Evolutionary conservation across 2,888 invertebrate genomes (phyloP), one percentile per base, ranked within the genome.

Genomic region (Diaprepes abbreviatus): DNA sequence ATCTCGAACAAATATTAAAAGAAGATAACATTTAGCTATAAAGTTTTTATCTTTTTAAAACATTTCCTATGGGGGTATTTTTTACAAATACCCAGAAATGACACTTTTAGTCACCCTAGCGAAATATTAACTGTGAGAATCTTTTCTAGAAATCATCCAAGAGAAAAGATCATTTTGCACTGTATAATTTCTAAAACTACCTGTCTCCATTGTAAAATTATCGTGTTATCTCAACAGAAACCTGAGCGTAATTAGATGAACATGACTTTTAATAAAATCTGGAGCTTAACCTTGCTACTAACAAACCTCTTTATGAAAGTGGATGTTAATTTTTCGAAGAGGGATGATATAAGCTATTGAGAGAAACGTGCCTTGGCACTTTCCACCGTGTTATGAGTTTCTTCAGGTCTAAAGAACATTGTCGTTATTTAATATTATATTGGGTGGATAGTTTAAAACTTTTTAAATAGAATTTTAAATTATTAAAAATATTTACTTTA

Each of bases 181-280:
- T 50, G 9, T 31, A 21, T 28, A 6, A 21, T 28, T 28, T 14
- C 9, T 14, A 50, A 50, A 28, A 50, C 28, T 50, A 50, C 48
- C 48, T 50, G 48, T 50, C 28, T 28, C 28, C 7, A 28, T 48
- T 48, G 48, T 48, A 48, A 28, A 5, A 48, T n/a, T 4, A 19
- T 24, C 5, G 28, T 28, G 16, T 14, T 28, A 43, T 50, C 28
- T 50, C 28, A 14, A 28, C 28, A 50, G 16, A 50, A 24, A 50
- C 28, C 48, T 28, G 9, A 50, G 28, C 14, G 0, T 28, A 28
- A 50, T 50, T 50, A 21, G 14, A 6, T 50, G 48, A 28, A 28
- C 48, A 50, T 50, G 48, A 28, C 48, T 50, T 50, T 50, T 50
- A 50, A 50, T 50, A 28, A 50, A 50, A 50, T 50, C 48, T 28